Conservation (phyloP, 2,888 invertebrate species). For the Andricus quercusramuli region DNA sequence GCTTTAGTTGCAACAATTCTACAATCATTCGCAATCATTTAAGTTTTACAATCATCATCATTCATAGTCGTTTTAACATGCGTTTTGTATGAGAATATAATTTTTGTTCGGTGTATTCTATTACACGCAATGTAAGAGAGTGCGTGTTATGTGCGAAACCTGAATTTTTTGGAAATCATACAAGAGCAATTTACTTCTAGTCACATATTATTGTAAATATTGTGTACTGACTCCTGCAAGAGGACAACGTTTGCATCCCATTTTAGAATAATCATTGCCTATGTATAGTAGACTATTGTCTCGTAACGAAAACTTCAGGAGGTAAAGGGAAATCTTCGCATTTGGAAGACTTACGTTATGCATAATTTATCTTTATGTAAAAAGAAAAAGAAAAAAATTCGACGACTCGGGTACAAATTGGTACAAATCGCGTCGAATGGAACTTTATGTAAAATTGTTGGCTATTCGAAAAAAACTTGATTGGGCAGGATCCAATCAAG, state of each 20-base stretch:
- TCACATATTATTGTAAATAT: conserved; percentile 55
- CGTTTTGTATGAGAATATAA: conserved; percentile 9
- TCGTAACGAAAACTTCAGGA: conserved; percentile 3
- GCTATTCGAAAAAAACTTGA: conserved; percentile 51
- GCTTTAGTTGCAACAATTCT: background rate
- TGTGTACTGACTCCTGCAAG: conserved; percentile 34
- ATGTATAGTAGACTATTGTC: conserved; percentile 19
- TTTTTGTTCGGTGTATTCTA: conserved; percentile 14
- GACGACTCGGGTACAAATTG: conserved; percentile 40
- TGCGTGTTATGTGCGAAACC: conserved; percentile 24
- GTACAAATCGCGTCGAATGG: conserved; percentile 44
- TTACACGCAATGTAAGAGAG: conserved; percentile 21
- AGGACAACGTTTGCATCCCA: conserved; percentile 26
- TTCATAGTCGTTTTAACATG: conserved; percentile 6
- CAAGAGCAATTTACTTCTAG: conserved; percentile 57
- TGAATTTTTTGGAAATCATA: conserved; percentile 44
- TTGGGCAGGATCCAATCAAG: conserved; percentile 74
- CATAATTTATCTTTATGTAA: conserved; percentile 36
- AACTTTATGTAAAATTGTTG: conserved; percentile 46
- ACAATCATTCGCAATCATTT: conserved; percentile 20
- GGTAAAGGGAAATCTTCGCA: background rate
- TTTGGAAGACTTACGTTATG: conserved; percentile 13
- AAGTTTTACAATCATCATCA: background rate
- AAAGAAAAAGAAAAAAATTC: conserved; percentile 24
- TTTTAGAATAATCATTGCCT: conserved; percentile 31